Evolutionary conservation across 2,797 vertebrate genomes (phyloP), one percentile per base, ranked within the genome.

Genomic region (Passerculus sandwichensis): DNA sequence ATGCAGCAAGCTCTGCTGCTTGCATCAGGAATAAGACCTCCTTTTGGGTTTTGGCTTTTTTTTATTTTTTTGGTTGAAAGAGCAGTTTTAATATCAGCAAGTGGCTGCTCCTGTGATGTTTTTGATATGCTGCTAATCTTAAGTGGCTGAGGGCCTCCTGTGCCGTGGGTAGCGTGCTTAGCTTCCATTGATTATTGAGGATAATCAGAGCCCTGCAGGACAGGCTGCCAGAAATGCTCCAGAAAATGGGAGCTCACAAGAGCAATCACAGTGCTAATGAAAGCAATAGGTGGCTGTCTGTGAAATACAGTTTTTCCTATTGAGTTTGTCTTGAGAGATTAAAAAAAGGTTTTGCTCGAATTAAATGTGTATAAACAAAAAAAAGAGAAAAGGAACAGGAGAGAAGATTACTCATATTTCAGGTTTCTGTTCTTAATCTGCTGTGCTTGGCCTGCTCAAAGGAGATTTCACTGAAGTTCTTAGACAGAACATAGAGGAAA

Each of bases 201-300:
- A 40, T 89, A 94, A 96, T 96, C 95, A 97, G 93, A 67, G 32
- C 92, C 76, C 93, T 76, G 85, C 85, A 82, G 95, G 93, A 94
- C 73, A 81, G 81, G 73, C 50, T 1, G 0, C 61, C 66, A 91
- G 83, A 60, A 89, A n/a, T 65, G 87, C 71, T 91, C 45, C 86
- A 92, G 89, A 50, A 92, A 85, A 18, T n/a, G 60, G 85, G 61
- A 93, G 65, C 65, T 66, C 74, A 89, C 91, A 73, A 45, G 74
- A 78, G 75, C 79, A 96, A 95, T 91, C 92, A 90, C 53, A 29
- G 54, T 30, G 79, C 77, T 95, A 74, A 93, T 86, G 91, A 84
- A 84, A 93, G 79, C 82, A 59, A 71, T 67, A 80, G 85, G 88
- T 78, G 94, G 59, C 77, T 88, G 88, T 34, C 82, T 81, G 91